Conservation (phyloP, 2,888 invertebrate genomes). For the Trissolcus brochymenae region DNA sequence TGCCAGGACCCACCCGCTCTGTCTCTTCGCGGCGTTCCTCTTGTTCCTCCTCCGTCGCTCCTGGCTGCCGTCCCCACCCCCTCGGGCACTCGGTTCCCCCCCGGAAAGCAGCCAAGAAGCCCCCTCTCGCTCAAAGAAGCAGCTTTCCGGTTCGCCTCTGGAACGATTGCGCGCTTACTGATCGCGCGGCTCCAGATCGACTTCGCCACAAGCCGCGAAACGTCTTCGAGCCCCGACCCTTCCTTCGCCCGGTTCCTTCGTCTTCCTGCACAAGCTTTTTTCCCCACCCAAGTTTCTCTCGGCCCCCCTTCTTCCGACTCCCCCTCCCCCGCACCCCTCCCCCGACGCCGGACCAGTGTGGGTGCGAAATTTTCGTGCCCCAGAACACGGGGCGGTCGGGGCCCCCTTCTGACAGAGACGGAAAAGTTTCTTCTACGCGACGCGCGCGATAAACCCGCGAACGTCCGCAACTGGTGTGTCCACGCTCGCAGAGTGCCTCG, state of each 20-base stretch:
- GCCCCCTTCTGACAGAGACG: slow-evolving; percentile 44
- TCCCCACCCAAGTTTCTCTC: slow-evolving; percentile 53
- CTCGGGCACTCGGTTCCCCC: slow-evolving; percentile 22
- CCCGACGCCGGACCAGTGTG: slow-evolving; percentile 45
- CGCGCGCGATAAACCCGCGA: slow-evolving; percentile 34
- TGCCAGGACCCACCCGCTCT: slow-evolving; percentile 65
- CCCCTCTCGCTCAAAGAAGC: slow-evolving; percentile 36
- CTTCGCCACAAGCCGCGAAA: slow-evolving; percentile 22
- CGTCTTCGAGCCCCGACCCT: slow-evolving; percentile 41
- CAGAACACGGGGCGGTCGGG: slow-evolving; percentile 4
- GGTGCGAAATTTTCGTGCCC: slow-evolving; percentile 35
- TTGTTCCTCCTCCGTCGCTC: slow-evolving; percentile 38
- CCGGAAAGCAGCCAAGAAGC: slow-evolving; percentile 14
- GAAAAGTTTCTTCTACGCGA: slow-evolving; percentile 22
- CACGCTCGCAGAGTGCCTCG: slow-evolving; percentile 16
- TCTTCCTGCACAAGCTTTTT: slow-evolving; percentile 61
- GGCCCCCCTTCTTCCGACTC: slow-evolving; percentile 31
- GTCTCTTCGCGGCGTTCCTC: slow-evolving; percentile 44
- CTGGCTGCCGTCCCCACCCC: slow-evolving; percentile 29
- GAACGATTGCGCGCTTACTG: slow-evolving; percentile 41
- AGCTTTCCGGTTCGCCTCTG: slow-evolving; percentile 38
- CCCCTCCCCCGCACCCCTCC: slow-evolving; percentile 27
- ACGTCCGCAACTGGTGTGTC: slow-evolving; percentile 22
- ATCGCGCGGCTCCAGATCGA: slow-evolving; percentile 52
- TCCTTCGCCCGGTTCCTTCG: slow-evolving; percentile 55